Conservation (phyloP, 2,797 vertebrate species). For the Channallabes apus region DNA sequence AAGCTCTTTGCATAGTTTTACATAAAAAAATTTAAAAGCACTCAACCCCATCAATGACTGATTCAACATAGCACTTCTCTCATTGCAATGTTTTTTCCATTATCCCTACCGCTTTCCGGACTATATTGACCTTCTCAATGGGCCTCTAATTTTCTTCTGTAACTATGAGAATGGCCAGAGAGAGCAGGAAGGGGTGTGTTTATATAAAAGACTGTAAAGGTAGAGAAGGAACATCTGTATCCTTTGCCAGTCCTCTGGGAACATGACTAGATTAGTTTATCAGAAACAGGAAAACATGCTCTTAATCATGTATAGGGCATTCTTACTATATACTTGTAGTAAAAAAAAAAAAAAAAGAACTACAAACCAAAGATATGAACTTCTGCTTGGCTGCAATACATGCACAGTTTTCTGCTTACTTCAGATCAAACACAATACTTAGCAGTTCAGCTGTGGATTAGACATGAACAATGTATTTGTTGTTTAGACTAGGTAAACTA, state of each 20-base stretch:
- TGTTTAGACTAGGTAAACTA: not conserved
- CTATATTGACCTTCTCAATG: conserved; percentile 43
- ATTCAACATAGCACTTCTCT: conserved; percentile 61
- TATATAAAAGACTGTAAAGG: conserved; percentile 37
- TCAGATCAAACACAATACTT: not conserved
- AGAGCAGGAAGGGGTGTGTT: conserved; percentile 41
- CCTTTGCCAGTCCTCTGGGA: conserved; percentile 45
- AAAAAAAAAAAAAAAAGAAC: conserved; percentile 43
- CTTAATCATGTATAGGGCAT: conserved; percentile 1
- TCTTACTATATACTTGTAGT: conserved; percentile 59
- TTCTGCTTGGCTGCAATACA: not conserved
- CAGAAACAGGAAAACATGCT: conserved; percentile 35
- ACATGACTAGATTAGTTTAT: conserved; percentile 50
- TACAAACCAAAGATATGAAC: conserved; percentile 38
- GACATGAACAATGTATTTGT: not conserved
- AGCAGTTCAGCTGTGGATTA: not conserved
- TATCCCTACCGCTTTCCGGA: conserved; percentile 54
- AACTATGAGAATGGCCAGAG: conserved; percentile 42
- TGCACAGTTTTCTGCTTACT: not conserved
- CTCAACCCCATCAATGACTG: conserved; percentile 9
- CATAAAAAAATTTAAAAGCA: not conserved
- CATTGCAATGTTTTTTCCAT: conserved; percentile 60
- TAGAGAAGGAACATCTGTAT: conserved; percentile 57
- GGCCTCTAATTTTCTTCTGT: conserved; percentile 33
- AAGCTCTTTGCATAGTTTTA: no score